phyloP scores from a whole-genome alignment of 2,797 vertebrate genomes.

The Cyprinella venusta region DNA sequence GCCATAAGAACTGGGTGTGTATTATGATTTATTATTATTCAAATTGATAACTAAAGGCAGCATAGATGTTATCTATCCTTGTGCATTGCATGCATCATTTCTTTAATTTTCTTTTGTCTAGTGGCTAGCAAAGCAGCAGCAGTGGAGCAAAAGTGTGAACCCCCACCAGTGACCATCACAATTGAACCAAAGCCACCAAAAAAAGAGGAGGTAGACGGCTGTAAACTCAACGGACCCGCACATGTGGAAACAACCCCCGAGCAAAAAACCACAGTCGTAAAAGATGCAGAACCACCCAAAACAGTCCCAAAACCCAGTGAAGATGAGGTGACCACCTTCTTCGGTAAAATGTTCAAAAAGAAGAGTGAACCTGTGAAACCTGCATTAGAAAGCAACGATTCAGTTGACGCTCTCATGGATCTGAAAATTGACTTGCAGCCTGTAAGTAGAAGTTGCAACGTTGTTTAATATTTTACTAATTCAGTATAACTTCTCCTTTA shows the following conservation, averaged over 20 bases:
- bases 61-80: not conserved
- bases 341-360: conserved; percentile 84
- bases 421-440: conserved; percentile 36
- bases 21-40: conserved; percentile 1
- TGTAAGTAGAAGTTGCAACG: conserved; percentile 64
- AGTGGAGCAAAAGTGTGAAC: conserved; percentile 67
- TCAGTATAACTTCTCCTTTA: not conserved
- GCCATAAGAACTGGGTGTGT: conserved; percentile 30
- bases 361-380: conserved; percentile 54
- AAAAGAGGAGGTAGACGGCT: conserved; percentile 52
- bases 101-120: conserved; percentile 5
- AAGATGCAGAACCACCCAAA: not conserved
- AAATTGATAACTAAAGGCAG: not conserved
- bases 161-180: conserved; percentile 67
- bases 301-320: conserved; percentile 51
- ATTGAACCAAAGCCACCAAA: conserved; percentile 62
- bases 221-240: conserved; percentile 45
- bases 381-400: conserved; percentile 17
- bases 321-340: conserved; percentile 63
- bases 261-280: conserved; percentile 44
- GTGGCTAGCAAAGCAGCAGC: conserved; percentile 64
- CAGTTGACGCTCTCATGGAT: conserved; percentile 55
- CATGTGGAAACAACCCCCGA: conserved; percentile 12
- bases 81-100: not conserved
- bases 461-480: not conserved